phyloP scores from a whole-genome alignment of 1,140 invertebrate genomes.

The Drosophila hydei region DNA sequence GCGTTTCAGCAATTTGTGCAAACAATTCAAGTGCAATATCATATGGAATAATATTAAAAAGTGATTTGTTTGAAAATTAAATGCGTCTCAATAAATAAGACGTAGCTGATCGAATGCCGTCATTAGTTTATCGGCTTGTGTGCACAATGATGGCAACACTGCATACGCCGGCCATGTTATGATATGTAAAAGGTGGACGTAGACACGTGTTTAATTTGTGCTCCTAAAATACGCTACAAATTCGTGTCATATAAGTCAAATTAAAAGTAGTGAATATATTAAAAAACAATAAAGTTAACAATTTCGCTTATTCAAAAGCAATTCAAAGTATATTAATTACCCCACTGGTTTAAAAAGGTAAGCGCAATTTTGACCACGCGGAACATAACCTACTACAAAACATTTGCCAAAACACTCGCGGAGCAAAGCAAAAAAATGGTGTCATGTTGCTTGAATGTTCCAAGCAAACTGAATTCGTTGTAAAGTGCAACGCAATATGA shows the following conservation, averaged over 20 bases:
- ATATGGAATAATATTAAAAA: not conserved
- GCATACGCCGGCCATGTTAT: conserved; percentile 82
- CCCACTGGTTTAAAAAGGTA: conserved; percentile 66
- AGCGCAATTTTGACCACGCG: conserved; percentile 59
- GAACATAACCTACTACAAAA: conserved; percentile 82
- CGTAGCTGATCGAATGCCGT: not conserved
- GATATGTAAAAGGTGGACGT: conserved; percentile 81
- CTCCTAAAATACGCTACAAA: conserved; percentile 48
- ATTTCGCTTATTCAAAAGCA: conserved; percentile 32
- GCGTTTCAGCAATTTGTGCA: conserved; percentile 58
- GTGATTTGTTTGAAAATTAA: not conserved
- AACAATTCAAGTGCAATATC: conserved; percentile 40
- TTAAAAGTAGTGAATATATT: conserved; percentile 44
- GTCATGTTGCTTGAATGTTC: conserved; percentile 50
- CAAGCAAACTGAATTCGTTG: conserved; percentile 15
- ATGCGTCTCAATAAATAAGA: conserved; percentile 3
- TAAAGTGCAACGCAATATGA: conserved; percentile 29
- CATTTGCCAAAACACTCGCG: conserved; percentile 56
- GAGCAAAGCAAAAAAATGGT: conserved; percentile 58
- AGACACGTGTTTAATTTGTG: conserved; percentile 83
- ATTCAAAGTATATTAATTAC: conserved; percentile 39
- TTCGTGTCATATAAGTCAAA: conserved; percentile 49
- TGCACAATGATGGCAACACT: conserved; percentile 64
- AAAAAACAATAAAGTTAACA: conserved; percentile 27
- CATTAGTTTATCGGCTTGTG: conserved; percentile 30